Evolutionary conservation across 2,113 vertebrate genomes (phyloP), one percentile per base, ranked within the genome.

Genomic region (Upupa epops): DNA sequence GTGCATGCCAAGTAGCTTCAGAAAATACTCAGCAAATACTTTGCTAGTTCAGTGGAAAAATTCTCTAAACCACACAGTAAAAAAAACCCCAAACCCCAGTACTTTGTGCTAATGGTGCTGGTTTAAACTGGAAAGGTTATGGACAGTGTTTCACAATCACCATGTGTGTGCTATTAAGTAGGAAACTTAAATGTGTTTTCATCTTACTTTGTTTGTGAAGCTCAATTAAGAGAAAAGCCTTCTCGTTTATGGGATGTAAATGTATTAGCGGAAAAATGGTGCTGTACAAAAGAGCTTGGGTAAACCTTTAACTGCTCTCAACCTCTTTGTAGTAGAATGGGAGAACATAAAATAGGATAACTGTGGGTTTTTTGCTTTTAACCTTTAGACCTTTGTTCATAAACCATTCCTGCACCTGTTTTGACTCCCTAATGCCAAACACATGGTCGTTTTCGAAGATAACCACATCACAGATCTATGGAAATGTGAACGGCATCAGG

Each of bases 401-500:
- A 94, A 94, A 92, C 72, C 61, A 74, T 75, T 85, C 71, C 72
- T 92, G 92, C 95, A 92, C 90, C 95, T 96, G 95, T 93, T 96
- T 89, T 76, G 93, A 36, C 88, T 96, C 80, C 40, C 54, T 95
- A 97, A 95, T 71, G 80, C 80, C 45, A 66, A 96, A 86, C 96
- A 96, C 63, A 77, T 97, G 96, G 89, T 83, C 51, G 1, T 76
- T 68, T 37, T 40, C 79, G 82, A 24, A 83, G 91, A 93, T 76
- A 75, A 69, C 90, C 92, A 94, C 92, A 92, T 96, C 93, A 91
- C 37, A 95, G 93, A 83, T 36, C 29, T 42, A 22, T 46, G 36
- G 76, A 85, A 79, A 55, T 80, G 25, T 58, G 80, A 79, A 20
- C 40, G 22, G 82, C 84, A 70, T 85, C 88, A 72, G 76, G 45